These are phyloP conservation scores for Kryptolebias ocellatus DNA, from an alignment of 2,797 vertebrate genomes.

Conservation along the genomic window DNA sequence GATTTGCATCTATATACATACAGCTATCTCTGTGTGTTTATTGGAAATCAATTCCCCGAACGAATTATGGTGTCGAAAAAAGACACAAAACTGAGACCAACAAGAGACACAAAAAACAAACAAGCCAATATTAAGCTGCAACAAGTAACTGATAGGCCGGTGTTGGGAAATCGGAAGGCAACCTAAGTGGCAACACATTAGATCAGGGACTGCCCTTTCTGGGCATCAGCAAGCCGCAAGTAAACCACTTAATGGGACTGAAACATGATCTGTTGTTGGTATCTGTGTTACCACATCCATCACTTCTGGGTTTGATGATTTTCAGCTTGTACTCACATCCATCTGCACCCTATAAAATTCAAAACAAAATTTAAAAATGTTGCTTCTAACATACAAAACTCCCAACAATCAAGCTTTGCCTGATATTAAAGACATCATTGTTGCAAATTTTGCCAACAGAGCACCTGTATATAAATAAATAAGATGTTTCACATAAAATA, in stretches of 20 bases:
- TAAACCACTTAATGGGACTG: not conserved
- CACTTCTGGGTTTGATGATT: not conserved
- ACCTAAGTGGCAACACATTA: constrained; percentile 2
- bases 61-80: not conserved
- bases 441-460: too few relatives aligned
- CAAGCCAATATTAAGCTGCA: not conserved
- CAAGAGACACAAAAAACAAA: not conserved
- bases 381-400: too few relatives aligned
- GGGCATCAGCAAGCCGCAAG: not conserved
- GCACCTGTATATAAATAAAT: too few relatives aligned
- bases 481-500: too few relatives aligned
- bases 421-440: too few relatives aligned
- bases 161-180: not conserved
- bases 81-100: not conserved
- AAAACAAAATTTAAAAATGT: too few relatives aligned
- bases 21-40: not conserved
- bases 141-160: not conserved
- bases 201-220: not conserved
- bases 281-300: not conserved
- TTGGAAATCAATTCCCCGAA: not conserved
- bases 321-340: not conserved
- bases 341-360: too few relatives aligned
- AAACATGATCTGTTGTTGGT: not conserved
- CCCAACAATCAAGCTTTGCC: too few relatives aligned
- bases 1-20: not conserved